phyloP scores from a whole-genome alignment of 1,140 invertebrate species.

The Argopecten irradians region DNA sequence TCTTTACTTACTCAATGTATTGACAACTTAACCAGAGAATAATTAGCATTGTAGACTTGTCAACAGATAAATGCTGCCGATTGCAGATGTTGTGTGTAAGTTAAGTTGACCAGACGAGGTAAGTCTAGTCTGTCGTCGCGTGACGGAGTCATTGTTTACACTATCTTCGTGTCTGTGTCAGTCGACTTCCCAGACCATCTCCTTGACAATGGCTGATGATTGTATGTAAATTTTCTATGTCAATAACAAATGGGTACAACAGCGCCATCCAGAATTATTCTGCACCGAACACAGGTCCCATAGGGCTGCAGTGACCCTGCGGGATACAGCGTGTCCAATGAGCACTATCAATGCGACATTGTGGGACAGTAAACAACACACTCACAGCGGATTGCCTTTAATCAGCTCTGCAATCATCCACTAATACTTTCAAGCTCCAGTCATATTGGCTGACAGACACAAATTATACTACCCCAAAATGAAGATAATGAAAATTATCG shows the following conservation, averaged over 20 bases:
- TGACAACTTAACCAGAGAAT: neutral
- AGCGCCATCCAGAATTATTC: neutral
- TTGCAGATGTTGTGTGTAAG: neutral
- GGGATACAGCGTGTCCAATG: neutral
- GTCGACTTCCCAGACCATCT: neutral
- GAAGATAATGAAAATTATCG: neutral
- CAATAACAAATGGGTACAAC: neutral
- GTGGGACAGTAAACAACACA: neutral
- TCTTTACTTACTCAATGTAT: neutral
- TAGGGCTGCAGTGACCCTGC: neutral
- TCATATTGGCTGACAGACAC: constrained; percentile 7
- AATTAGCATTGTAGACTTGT: too few species aligned
- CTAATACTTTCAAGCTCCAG: neutral
- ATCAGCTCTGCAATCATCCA: neutral
- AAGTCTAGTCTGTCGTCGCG: neutral
- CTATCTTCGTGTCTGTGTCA: neutral
- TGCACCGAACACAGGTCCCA: neutral
- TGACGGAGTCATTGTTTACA: neutral
- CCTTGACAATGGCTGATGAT: neutral
- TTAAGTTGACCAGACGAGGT: neutral
- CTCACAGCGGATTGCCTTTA: neutral
- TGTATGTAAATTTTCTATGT: constrained; percentile 1
- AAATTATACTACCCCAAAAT: constrained; percentile 23
- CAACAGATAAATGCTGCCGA: too few species aligned
- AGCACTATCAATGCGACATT: neutral